Conservation (phyloP, 2,888 invertebrate species). For the Athetis lepigone region DNA sequence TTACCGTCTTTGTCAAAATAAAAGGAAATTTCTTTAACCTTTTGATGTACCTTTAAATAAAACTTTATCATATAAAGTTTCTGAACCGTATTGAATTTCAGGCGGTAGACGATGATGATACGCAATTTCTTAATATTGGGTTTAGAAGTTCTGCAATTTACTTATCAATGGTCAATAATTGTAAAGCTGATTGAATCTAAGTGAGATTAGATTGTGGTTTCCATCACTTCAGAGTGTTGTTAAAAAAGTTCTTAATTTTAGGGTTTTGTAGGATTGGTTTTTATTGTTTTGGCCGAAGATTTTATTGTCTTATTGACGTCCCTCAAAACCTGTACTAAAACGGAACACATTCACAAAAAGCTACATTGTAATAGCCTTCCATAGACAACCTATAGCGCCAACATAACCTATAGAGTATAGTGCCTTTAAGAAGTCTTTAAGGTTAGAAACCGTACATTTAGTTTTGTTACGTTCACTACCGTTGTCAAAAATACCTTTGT, state of each 20-base stretch:
- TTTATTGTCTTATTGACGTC: not conserved
- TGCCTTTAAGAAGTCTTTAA: too few species aligned
- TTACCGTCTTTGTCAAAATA: not conserved
- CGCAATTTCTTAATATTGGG: constrained; percentile 15
- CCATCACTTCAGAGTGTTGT: too few species aligned
- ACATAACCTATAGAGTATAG: too few species aligned
- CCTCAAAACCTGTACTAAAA: too few species aligned
- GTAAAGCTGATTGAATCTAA: too few species aligned
- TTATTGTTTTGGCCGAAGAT: not conserved
- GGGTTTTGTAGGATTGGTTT: not conserved
- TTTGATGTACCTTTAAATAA: not conserved
- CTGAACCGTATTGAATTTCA: constrained; percentile 6
- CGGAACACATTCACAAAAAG: too few species aligned
- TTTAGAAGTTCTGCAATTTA: constrained; percentile 5
- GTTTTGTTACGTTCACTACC: not conserved
- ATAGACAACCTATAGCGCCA: too few species aligned
- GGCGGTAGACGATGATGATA: constrained; percentile 10
- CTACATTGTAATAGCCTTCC: too few species aligned
- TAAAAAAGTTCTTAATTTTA: not conserved
- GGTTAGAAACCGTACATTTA: not conserved
- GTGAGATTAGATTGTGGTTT: too few species aligned
- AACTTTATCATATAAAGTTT: not conserved
- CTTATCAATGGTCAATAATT: not conserved
- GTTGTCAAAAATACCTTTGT: not conserved
- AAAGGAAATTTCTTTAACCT: not conserved